Conservation (phyloP, 2,888 invertebrate genomes). For the Hybos culiciformis region DNA sequence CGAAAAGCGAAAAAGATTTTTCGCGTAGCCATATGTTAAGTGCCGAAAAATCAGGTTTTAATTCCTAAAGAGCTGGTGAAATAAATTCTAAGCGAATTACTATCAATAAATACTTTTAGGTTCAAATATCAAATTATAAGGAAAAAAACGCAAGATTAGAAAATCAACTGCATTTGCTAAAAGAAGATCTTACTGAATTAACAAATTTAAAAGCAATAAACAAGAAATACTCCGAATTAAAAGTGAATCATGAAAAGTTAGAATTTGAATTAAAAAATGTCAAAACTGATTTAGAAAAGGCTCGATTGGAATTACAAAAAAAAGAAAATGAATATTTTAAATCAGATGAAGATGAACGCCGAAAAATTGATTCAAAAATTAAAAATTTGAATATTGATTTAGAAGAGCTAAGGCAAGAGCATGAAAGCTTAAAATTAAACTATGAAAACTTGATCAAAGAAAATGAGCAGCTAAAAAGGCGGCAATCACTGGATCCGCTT, state of each 20-base stretch:
- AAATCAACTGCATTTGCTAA: slow-evolving; percentile 24
- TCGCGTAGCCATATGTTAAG: too few relatives aligned
- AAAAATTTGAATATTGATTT: slow-evolving; percentile 42
- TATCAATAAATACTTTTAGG: too few relatives aligned
- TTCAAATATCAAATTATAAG: slow-evolving; percentile 26
- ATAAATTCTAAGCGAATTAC: too few relatives aligned
- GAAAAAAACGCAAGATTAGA: slow-evolving; percentile 29
- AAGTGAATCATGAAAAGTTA: background rate
- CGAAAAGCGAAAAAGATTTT: too few relatives aligned
- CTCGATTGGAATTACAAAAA: slow-evolving; percentile 34
- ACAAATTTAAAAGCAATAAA: slow-evolving; percentile 20
- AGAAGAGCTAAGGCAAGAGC: slow-evolving; percentile 23
- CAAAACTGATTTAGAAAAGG: slow-evolving; percentile 22
- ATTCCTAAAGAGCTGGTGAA: too few relatives aligned
- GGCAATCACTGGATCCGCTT: slow-evolving; percentile 17
- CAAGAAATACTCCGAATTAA: background rate
- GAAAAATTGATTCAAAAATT: slow-evolving; percentile 37
- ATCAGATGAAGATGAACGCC: slow-evolving; percentile 33
- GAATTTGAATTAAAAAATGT: slow-evolving; percentile 6
- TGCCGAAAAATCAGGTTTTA: too few relatives aligned
- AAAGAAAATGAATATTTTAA: slow-evolving; percentile 31
- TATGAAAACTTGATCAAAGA: slow-evolving; percentile 23
- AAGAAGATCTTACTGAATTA: slow-evolving; percentile 33
- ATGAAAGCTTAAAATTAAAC: slow-evolving; percentile 22
- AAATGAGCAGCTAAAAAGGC: slow-evolving; percentile 19